These are phyloP conservation scores for Tetragonula carbonaria DNA, from an alignment of 2,888 invertebrate species.

Conservation along the genomic window DNA sequence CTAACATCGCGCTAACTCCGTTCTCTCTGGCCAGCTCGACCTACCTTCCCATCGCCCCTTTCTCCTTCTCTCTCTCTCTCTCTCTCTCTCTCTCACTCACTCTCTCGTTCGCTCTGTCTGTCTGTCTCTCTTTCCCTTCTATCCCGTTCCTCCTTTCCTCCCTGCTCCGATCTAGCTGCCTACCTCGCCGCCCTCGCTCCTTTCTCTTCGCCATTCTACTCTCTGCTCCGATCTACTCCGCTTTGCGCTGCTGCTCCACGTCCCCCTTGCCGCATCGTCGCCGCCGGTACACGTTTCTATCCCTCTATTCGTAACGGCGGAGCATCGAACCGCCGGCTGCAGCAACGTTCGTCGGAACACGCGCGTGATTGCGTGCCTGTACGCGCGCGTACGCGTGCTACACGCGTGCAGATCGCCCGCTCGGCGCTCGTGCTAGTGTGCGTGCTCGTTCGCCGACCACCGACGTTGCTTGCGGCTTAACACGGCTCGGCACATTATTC, in stretches of 20 bases:
- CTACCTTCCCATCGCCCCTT: constrained; percentile 56
- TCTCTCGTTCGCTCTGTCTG: not conserved
- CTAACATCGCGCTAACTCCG: constrained; percentile 78
- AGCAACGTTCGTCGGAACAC: constrained; percentile 35
- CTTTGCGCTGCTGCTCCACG: constrained; percentile 42
- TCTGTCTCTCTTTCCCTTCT: constrained; percentile 40
- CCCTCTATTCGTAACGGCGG: constrained; percentile 67
- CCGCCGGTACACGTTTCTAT: constrained; percentile 60
- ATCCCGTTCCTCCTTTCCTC: constrained; percentile 29
- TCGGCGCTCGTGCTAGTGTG: constrained; percentile 18
- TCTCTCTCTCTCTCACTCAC: constrained; percentile 36
- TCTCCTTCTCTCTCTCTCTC: constrained; percentile 25
- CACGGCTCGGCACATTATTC: constrained; percentile 76
- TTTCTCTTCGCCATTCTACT: constrained; percentile 45
- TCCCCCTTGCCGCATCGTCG: constrained; percentile 32
- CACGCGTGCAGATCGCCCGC: not conserved
- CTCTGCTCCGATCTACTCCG: constrained; percentile 21
- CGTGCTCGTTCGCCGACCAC: constrained; percentile 47
- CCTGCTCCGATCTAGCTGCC: constrained; percentile 5
- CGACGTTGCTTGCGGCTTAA: constrained; percentile 72
- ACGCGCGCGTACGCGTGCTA: constrained; percentile 14
- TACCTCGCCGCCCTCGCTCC: constrained; percentile 25
- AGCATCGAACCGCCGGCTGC: constrained; percentile 59
- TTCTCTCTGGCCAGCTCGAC: constrained; percentile 69
- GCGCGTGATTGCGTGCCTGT: constrained; percentile 52